Percentiles rank a stretch among this genome's conserved stretches.
Evolutionary conservation across 2,888 invertebrate genomes (phyloP).

Genomic region (Atethmia centrago): DNA sequence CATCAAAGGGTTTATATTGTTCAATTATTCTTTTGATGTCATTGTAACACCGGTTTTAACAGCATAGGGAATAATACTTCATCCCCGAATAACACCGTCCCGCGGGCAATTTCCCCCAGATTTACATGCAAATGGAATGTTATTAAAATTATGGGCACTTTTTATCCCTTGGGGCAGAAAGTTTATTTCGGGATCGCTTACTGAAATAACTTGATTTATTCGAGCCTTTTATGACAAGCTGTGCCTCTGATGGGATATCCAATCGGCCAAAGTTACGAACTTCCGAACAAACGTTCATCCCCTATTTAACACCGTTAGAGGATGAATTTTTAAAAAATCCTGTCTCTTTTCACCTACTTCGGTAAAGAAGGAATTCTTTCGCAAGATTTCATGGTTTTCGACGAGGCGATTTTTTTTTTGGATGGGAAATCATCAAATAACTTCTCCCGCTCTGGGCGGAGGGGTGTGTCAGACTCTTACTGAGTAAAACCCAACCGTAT

Average conservation of each 20-base stretch:
- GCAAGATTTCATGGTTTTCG: neutral
- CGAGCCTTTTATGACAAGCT: neutral
- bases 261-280: neutral
- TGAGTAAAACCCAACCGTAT: no score
- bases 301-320: neutral
- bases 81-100: constrained; percentile 40
- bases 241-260: neutral
- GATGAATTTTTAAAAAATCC: neutral
- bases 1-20: constrained; percentile 3
- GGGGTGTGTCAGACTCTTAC: no score
- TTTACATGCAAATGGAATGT: constrained; percentile 54
- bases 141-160: constrained; percentile 47
- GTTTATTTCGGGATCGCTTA: constrained; percentile 24
- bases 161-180: constrained; percentile 22
- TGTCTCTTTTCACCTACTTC: neutral
- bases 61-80: constrained; percentile 20
- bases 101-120: constrained; percentile 44
- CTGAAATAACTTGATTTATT: constrained; percentile 25
- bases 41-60: constrained; percentile 16
- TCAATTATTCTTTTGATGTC: constrained; percentile 22
- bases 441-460: no score
- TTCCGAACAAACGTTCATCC: neutral
- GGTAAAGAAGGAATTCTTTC: neutral
- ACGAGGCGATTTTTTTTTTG: no score
- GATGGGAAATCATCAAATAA: no score